A percentile compares a stretch with the other conserved stretches of the same genome.
These are phyloP conservation scores for Delichon dasypus DNA, from an alignment of 2,797 vertebrate genomes.

Conservation along the genomic window DNA sequence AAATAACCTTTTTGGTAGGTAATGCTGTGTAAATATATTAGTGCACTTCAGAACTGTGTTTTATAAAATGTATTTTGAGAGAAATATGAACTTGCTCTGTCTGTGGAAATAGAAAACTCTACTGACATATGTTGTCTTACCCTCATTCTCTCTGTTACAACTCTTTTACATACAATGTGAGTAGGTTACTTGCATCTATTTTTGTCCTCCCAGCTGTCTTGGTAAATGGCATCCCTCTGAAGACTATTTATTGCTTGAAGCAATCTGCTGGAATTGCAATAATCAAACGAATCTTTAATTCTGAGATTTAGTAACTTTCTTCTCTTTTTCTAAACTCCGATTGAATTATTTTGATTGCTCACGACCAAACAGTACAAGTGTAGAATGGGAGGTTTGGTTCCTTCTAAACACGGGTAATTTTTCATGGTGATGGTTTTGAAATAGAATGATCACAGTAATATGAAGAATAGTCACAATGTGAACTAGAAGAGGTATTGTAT, in stretches of 20 bases:
- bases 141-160: conserved; percentile 24
- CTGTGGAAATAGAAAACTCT: conserved; percentile 17
- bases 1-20: conserved; percentile 58
- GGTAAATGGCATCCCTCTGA: conserved; percentile 56
- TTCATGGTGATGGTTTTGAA: neutral
- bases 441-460: neutral
- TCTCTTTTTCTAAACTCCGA: neutral
- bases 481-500: neutral
- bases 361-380: neutral
- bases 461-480: neutral
- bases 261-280: conserved; percentile 55
- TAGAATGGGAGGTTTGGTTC: neutral
- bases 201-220: conserved; percentile 83
- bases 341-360: conserved; percentile 6
- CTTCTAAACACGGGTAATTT: neutral
- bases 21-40: neutral
- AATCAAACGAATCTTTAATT: conserved; percentile 36
- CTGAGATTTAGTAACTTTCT: conserved; percentile 24
- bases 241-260: conserved; percentile 65
- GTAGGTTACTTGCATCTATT: conserved; percentile 79
- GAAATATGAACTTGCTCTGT: neutral
- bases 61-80: conserved; percentile 8
- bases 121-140: conserved; percentile 51
- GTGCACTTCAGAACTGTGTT: neutral
- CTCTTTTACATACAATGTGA: conserved; percentile 58